phyloP scores from a whole-genome alignment of 35 echinoderm and acorn worm genomes.

The Diadema setosum region DNA sequence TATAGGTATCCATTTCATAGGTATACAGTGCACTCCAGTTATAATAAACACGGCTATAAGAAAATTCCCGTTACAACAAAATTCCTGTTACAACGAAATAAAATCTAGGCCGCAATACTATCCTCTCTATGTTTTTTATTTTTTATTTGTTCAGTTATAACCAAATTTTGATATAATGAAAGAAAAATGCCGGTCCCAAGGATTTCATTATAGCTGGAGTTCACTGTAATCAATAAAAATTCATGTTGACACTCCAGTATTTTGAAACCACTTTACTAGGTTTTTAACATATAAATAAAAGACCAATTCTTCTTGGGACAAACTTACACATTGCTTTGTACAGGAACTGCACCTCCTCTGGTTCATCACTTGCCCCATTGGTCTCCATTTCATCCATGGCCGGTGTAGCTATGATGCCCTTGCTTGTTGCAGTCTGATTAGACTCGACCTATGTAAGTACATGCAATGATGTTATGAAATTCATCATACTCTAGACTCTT shows the following conservation, averaged over 20 bases:
- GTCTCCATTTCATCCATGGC: background rate
- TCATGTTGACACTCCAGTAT: background rate
- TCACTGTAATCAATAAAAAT: background rate
- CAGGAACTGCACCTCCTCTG: constrained; percentile 63
- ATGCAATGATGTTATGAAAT: background rate
- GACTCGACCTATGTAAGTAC: background rate
- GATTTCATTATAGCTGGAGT: background rate
- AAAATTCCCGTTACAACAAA: too few relatives aligned
- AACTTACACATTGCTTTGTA: constrained; percentile 71
- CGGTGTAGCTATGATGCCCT: background rate
- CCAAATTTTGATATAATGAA: too few relatives aligned
- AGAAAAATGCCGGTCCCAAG: too few relatives aligned
- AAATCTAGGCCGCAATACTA: too few relatives aligned
- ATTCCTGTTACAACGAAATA: too few relatives aligned
- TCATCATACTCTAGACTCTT: background rate
- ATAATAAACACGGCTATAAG: too few relatives aligned
- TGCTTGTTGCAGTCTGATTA: background rate
- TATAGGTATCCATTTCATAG: background rate
- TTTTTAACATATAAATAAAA: too few relatives aligned
- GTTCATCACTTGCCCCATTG: background rate
- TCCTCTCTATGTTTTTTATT: too few relatives aligned
- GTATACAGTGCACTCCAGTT: too few relatives aligned
- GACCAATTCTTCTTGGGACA: too few relatives aligned
- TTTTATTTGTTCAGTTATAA: too few relatives aligned
- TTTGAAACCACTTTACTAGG: background rate